Conservation (phyloP, 2,888 invertebrate genomes). For the Pollenia griseotomentosa region DNA sequence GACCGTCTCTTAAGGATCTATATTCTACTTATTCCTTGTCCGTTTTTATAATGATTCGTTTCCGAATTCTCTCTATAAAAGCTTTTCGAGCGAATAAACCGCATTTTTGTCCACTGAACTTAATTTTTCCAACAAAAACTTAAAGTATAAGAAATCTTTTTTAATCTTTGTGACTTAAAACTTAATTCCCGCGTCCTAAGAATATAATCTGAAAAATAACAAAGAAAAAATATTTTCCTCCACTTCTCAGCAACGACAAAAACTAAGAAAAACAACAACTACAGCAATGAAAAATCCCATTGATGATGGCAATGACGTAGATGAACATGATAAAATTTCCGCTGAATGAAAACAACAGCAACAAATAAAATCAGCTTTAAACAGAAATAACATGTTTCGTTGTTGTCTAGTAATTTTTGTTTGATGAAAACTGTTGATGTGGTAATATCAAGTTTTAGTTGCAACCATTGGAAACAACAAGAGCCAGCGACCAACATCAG, state of each 20-base stretch:
- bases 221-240: not conserved
- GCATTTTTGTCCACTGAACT: not conserved
- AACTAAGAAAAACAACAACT: slow-evolving; percentile 14
- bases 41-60: not conserved
- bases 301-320: slow-evolving; percentile 69
- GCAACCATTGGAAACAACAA: slow-evolving; percentile 41
- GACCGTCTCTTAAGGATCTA: too few relatives aligned
- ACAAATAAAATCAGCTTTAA: slow-evolving; percentile 25
- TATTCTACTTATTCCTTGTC: not conserved
- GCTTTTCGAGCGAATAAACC: too few relatives aligned
- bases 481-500: not conserved
- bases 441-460: slow-evolving; percentile 71
- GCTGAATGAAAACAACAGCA: slow-evolving; percentile 45
- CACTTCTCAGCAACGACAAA: slow-evolving; percentile 17
- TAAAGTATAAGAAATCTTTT: too few relatives aligned
- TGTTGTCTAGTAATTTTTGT: slow-evolving; percentile 57
- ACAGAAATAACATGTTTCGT: slow-evolving; percentile 58
- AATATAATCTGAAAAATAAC: not conserved
- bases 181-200: not conserved
- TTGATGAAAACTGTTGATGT: slow-evolving; percentile 74
- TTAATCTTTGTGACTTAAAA: too few relatives aligned
- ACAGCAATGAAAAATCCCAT: slow-evolving; percentile 55
- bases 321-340: slow-evolving; percentile 70
- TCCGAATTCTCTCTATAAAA: too few relatives aligned
- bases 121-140: too few relatives aligned